phyloP scores from a whole-genome alignment of 2,797 vertebrate species.

The Tamandua tetradactyla region DNA sequence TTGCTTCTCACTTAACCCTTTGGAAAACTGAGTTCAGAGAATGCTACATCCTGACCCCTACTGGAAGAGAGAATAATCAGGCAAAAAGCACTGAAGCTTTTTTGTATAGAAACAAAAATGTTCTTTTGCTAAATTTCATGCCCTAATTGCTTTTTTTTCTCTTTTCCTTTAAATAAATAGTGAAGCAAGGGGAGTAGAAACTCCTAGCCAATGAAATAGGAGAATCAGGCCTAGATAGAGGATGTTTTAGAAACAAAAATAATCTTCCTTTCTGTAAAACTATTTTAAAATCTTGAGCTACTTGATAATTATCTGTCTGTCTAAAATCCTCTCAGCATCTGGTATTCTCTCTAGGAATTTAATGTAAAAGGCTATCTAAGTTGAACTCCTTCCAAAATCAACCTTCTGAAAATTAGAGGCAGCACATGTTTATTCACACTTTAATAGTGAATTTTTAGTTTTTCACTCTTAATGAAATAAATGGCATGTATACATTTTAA shows the following conservation, averaged over 20 bases:
- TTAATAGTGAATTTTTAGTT: no score
- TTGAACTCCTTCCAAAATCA: not conserved
- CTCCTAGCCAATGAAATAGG: not conserved
- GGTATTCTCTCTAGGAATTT: not conserved
- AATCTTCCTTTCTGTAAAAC: not conserved
- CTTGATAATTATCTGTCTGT: constrained; percentile 15
- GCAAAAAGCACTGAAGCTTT: not conserved
- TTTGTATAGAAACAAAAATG: not conserved
- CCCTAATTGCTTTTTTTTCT: not conserved
- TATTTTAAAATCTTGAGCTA: not conserved
- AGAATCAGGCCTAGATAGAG: not conserved
- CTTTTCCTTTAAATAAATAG: not conserved
- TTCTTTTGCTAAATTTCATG: not conserved
- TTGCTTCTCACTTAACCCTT: constrained; percentile 64
- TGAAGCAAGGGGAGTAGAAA: not conserved
- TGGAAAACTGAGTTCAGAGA: constrained; percentile 68
- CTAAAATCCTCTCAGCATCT: not conserved
- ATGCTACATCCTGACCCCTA: constrained; percentile 84
- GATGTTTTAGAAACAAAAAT: constrained; percentile 22
- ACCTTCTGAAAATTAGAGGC: not conserved
- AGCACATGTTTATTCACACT: not conserved
- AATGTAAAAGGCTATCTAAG: not conserved
- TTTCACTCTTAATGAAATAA: not conserved
- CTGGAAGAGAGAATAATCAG: constrained; percentile 74
- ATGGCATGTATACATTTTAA: not conserved